Base-by-base conservation (phyloP, 2,888 invertebrate genomes). In the Lasioglossum villosulum region DNA sequence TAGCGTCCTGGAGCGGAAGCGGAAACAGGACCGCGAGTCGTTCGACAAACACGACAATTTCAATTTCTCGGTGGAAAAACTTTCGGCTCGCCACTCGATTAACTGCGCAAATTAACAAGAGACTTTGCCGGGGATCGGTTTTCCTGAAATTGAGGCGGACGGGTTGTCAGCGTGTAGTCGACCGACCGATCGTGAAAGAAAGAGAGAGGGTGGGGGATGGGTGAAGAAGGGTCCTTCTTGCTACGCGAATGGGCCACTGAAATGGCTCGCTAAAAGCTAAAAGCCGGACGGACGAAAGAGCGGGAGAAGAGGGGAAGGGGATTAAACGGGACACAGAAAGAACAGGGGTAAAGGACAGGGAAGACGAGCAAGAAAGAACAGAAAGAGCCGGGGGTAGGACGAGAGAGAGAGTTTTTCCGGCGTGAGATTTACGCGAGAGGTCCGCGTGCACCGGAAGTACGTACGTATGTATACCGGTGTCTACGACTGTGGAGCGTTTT, bases 181-280 rank as follows among this genome's bases (percentile, higher is more conserved):
- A 66, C 30, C 66, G 66, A 34, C 66, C 66, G 66, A 66, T 66
- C 68, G 68, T 37, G 68, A 68, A 68, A 68, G 34, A 37, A 68
- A 68, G 37, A 37, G 23, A 10, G 37, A 68, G 82, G 63, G 30
- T 5, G 30, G 34, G 6, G 72, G 59, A 27, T 16, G 30, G 66
- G 30, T 66, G 66, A 66, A 66, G 66, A 66, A 66, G 34, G 34
- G 66, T 66, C 66, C 66, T 80, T 80, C 81, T 86, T 77, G 70
- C 82, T 78, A 59, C 76, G 80, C 75, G 85, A 82, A 87, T 81
- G 73, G 82, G 76, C 86, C 78, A 63, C 66, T 82, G 84, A 86
- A 88, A 89, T 88, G 86, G 86, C 86, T 80, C 71, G 84, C 86
- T 90, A 89, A 90, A 90, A 91, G 91, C 90, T 90, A 91, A 91